phyloP scores from a whole-genome alignment of 1,140 invertebrate genomes.

The Penaeus vannamei region DNA sequence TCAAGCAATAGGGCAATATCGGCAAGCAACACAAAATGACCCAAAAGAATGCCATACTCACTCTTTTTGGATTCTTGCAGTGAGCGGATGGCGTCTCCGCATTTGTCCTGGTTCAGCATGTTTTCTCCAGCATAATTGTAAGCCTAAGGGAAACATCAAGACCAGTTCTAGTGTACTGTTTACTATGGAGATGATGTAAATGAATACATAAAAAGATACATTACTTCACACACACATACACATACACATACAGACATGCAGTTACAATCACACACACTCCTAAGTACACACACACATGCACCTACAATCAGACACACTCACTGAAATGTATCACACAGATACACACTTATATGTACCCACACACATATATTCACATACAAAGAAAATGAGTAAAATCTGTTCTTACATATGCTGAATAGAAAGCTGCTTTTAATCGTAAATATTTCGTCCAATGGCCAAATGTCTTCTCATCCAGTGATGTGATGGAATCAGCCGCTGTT shows the following conservation, averaged over 20 bases:
- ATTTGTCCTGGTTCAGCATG: slow-evolving; percentile 80
- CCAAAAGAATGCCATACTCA: slow-evolving; percentile 67
- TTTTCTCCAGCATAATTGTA: slow-evolving; percentile 80
- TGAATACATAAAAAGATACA: too few species aligned
- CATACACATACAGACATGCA: too few species aligned
- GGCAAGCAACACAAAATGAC: background rate
- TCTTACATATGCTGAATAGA: slow-evolving; percentile 80
- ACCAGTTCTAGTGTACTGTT: background rate
- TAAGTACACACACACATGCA: too few species aligned
- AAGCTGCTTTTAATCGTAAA: slow-evolving; percentile 78
- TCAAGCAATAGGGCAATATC: background rate
- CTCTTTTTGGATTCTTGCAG: slow-evolving; percentile 78
- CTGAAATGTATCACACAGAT: too few species aligned
- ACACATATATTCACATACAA: background rate
- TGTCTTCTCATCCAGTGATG: slow-evolving; percentile 75
- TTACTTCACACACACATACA: too few species aligned
- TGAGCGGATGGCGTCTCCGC: slow-evolving; percentile 80
- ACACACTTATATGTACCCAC: too few species aligned
- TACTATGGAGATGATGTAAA: background rate
- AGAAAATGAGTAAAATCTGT: slow-evolving; percentile 42
- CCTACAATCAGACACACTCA: too few species aligned
- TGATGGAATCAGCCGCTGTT: slow-evolving; percentile 77
- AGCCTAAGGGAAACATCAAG: slow-evolving; percentile 73
- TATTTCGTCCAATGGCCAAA: slow-evolving; percentile 81
- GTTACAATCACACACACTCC: too few species aligned